Conservation (phyloP, 2,888 invertebrate genomes). For the Yponomeuta cagnagella region DNA sequence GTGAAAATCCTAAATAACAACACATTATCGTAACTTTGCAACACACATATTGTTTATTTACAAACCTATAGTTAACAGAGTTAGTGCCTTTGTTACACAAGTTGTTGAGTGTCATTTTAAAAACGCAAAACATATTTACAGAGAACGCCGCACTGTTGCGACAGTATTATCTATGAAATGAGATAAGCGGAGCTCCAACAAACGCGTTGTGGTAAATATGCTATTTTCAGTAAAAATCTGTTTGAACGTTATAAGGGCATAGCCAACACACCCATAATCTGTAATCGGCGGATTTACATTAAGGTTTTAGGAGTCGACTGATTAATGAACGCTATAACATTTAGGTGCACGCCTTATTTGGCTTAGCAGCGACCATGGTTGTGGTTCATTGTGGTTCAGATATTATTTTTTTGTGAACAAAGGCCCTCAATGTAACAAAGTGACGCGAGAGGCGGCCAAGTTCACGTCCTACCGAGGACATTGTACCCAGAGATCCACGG, state of each 20-base stretch:
- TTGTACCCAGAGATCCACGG: not conserved
- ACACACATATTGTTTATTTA: not conserved
- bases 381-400: not conserved
- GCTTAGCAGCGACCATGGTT: not conserved
- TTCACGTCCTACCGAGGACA: not conserved
- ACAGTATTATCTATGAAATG: conserved; percentile 12
- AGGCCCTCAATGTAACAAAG: not conserved
- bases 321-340: no score
- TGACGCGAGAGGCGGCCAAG: not conserved
- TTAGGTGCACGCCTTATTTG: not conserved
- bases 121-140: not conserved
- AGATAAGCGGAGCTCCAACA: conserved; percentile 10
- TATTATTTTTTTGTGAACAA: not conserved
- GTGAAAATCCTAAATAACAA: conserved; percentile 3
- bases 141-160: not conserved
- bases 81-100: not conserved
- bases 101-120: not conserved
- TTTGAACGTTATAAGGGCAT: no score
- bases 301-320: not conserved
- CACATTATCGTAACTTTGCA: not conserved
- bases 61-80: not conserved
- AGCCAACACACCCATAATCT: not conserved
- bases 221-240: not conserved
- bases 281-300: not conserved
- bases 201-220: not conserved